Evolutionary conservation across 2,888 invertebrate genomes (phyloP), one percentile per base, ranked within the genome.

Genomic region (Autographa gamma): DNA sequence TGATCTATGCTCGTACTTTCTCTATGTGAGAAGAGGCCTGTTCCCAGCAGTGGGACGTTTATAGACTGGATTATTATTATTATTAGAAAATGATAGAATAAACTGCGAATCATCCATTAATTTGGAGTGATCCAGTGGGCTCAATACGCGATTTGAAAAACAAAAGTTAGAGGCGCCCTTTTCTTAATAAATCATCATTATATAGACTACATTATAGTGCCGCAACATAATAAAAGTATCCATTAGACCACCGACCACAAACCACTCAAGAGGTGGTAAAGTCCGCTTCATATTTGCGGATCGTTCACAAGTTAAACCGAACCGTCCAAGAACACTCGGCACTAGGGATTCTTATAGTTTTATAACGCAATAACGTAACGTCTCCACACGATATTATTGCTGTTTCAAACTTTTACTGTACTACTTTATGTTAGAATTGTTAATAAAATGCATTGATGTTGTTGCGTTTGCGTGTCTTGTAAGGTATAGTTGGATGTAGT

Each of bases 341-440:
- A 78, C 76, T 81, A 71, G 77, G 83, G 83, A 84, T 87, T 87
- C 87, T 91, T 86, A 88, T 89, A 92, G 89, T 93, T 93, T 93
- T 91, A 91, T 91, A 91, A 91, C 88, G 89, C 88, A 92, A 93
- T 93, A 92, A 90, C 85, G 81, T 86, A 83, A 90, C 88, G 79
- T 90, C 87, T 87, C 84, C 70, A 85, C 84, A 80, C 80, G 82
- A 89, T 90, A 89, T 89, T 89, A 89, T 87, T 81, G 79, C 83
- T 88, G 81, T 88, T 89, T 85, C 82, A 74, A 90, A 92, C 88
- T 91, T 89, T 80, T 80, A 79, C 81, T 81, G 83, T 82, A 81
- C 76, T 84, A 83, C 83, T 87, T 81, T 85, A 87, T 74, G 81
- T 76, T 77, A 74, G 71, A 78, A 73, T 73, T 75, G 69, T 75